Evolutionary conservation across 2,113 vertebrate genomes (phyloP).

Genomic region (Rhinolophus sinicus): DNA sequence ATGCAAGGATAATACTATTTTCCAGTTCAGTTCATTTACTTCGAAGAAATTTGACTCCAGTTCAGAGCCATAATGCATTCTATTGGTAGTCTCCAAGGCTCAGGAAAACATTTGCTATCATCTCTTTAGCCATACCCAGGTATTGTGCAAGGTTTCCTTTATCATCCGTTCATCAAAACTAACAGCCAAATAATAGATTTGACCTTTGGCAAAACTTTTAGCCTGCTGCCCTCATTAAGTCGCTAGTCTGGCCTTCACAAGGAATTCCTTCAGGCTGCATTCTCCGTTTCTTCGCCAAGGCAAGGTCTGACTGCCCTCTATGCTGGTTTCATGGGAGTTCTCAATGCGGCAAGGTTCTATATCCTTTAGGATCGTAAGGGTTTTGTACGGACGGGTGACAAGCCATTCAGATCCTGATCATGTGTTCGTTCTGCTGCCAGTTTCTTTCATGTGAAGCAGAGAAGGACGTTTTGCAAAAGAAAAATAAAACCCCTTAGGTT

Average conservation of each 20-base stretch:
- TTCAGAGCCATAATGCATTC: conserved; percentile 20
- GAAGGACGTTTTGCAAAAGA: neutral
- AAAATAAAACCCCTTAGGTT: neutral
- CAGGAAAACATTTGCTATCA: neutral
- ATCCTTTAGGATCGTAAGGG: neutral
- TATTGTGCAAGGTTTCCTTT: neutral
- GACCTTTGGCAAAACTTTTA: conserved; percentile 30
- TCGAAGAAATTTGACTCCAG: conserved; percentile 50
- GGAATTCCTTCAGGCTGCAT: neutral
- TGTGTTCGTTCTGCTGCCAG: neutral
- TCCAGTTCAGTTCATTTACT: conserved; percentile 53
- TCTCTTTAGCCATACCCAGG: too few relatives aligned
- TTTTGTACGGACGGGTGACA: neutral
- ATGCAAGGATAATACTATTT: conserved; percentile 55
- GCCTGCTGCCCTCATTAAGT: neutral
- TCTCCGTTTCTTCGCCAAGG: neutral
- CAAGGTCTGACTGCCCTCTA: neutral
- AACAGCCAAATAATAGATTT: conserved; percentile 33
- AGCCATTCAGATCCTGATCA: neutral
- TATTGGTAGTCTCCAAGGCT: neutral
- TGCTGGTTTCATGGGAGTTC: neutral
- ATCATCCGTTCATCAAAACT: neutral
- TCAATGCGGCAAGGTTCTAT: neutral
- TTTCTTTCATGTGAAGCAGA: neutral
- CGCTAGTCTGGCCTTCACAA: neutral